Evolutionary conservation across 2,113 vertebrate genomes (phyloP).

Genomic region (Aspiorhynchus laticeps): DNA sequence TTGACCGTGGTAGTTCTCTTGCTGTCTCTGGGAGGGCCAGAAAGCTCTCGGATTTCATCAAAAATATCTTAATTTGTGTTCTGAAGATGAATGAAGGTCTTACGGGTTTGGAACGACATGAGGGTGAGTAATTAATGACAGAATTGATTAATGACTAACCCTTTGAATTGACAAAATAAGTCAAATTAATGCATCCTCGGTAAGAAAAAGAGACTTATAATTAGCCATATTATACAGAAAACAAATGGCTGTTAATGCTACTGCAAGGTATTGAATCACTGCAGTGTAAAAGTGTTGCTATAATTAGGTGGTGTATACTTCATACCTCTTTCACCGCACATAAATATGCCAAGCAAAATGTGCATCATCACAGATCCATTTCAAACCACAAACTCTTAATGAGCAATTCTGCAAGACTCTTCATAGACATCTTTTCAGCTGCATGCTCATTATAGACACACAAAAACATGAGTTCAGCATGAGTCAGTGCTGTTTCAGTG

Average conservation of each 20-base stretch:
- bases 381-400: neutral
- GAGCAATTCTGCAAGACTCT: neutral
- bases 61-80: no score
- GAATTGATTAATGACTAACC: no score
- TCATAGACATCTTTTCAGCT: neutral
- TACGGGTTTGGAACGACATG: no score
- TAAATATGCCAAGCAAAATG: neutral
- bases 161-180: no score
- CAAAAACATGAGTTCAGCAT: neutral
- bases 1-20: no score
- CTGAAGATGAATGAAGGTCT: no score
- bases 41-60: no score
- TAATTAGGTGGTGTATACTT: neutral
- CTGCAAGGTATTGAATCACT: neutral
- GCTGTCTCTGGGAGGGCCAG: no score
- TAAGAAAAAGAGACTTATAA: neutral
- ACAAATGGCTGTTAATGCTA: neutral
- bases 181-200: neutral
- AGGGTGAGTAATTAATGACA: no score
- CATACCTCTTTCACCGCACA: neutral
- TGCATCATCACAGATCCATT: neutral
- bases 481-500: slow-evolving; percentile 2
- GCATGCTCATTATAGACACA: neutral
- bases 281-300: neutral
- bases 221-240: neutral